phyloP scores from a whole-genome alignment of 2,888 invertebrate species.

The Ctena decussata region DNA sequence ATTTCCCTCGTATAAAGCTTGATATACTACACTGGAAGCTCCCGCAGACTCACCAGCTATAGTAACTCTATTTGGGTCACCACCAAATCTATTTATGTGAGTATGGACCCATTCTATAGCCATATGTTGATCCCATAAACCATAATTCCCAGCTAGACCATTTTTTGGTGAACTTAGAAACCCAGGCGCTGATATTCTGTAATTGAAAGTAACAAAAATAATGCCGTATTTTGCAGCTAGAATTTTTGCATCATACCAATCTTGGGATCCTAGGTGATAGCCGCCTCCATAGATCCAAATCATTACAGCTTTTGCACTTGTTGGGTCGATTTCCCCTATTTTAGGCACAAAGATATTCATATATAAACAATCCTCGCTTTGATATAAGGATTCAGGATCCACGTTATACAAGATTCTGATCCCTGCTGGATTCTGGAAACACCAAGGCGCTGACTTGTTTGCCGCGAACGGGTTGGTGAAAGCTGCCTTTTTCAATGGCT shows the following conservation, averaged over 20 bases:
- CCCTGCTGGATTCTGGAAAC: neutral
- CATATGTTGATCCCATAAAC: neutral
- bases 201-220: neutral
- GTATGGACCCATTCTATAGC: neutral
- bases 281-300: neutral
- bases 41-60: neutral
- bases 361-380: neutral
- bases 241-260: neutral
- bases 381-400: neutral
- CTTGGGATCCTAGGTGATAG: neutral
- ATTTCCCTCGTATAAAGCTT: neutral
- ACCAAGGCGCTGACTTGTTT: neutral
- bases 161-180: neutral
- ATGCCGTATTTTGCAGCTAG: neutral
- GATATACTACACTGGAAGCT: neutral
- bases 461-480: neutral
- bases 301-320: neutral
- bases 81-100: neutral
- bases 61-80: neutral
- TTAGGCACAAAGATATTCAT: neutral
- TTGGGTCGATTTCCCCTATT: neutral
- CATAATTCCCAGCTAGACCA: neutral
- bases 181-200: neutral
- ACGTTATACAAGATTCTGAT: neutral
- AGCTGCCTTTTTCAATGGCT: neutral